Evolutionary conservation across 2,797 vertebrate species (phyloP), one percentile per base, ranked within the genome.

Genomic region (Enteromius treurensis): DNA sequence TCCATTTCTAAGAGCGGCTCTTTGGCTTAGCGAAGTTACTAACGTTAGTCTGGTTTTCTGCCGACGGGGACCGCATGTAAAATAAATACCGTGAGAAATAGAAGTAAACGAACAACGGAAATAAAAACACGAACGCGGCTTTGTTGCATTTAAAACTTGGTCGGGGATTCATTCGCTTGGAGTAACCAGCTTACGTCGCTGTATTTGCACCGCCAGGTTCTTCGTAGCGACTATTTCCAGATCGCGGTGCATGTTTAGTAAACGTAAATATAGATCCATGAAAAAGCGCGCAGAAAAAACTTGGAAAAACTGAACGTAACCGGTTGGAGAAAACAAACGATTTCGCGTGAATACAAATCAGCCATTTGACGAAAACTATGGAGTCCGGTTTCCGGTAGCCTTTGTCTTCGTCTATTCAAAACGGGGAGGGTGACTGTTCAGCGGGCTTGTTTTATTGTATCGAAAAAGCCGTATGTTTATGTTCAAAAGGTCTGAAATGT

Each of bases 1-100:
- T 99, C 97, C 97, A 99, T 98, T 77, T 87, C 88, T 70, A 13
- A 37, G 32, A 49, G 70, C 82, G 5, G 76, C 49, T 49, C 37
- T 81, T 69, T 83, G 70, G 81, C 81, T 80, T 73, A 73, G 75
- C 34, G 9, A 82, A 85, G 80, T 80, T 80, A 82, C 29, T 58
- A 26, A 26, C 26, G 26, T 26, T 26, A 45, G 29, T 79, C 76
- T 47, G 67, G 32, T 62, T 23, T 65, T 64, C 73, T n/a, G 45
- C 70, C 58, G 51, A 40, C 21, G 40, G 70, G 23, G 32, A 84
- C 51, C 78, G 47, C 82, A 80, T 83, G 65, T 76, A 68, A 64
- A 83, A 6, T 0, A 3, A 55, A n/a, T 4, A 8, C n/a, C 26
- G 75, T 4, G 49, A 15, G 53, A 62, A 77, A 71, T 15, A 14